phyloP scores from a whole-genome alignment of 2,113 vertebrate species.

The Apodemus speciosus region DNA sequence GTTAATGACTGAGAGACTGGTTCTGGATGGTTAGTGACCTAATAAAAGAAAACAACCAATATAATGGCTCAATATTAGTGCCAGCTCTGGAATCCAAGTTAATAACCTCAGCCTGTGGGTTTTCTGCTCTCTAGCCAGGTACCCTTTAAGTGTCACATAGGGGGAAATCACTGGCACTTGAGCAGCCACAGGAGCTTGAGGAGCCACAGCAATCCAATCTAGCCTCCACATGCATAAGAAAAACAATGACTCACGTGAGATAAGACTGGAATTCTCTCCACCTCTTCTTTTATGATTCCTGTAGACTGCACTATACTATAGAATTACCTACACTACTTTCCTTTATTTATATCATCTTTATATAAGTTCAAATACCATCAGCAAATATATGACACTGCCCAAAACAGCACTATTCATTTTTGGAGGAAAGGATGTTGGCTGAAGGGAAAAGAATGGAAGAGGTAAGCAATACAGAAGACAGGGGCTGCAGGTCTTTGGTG shows the following conservation, averaged over 20 bases:
- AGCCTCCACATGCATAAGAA: background rate
- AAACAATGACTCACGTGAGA: slow-evolving; percentile 11
- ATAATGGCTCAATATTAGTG: slow-evolving; percentile 36
- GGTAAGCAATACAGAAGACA: background rate
- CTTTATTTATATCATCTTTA: slow-evolving; percentile 26
- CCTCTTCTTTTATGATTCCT: slow-evolving; percentile 37
- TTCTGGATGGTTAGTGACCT: slow-evolving; percentile 93
- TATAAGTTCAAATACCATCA: slow-evolving; percentile 14
- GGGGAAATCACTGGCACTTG: slow-evolving; percentile 27
- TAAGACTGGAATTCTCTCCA: background rate
- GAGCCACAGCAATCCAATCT: slow-evolving; percentile 47
- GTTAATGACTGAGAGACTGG: slow-evolving; percentile 91
- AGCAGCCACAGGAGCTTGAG: slow-evolving; percentile 18
- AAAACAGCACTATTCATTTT: slow-evolving; percentile 33
- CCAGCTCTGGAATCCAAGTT: slow-evolving; percentile 28
- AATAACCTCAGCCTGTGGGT: background rate
- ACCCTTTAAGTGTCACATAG: background rate
- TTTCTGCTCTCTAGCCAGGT: background rate
- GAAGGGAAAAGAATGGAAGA: slow-evolving; percentile 6
- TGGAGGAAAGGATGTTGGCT: background rate
- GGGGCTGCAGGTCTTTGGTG: background rate
- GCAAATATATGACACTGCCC: background rate
- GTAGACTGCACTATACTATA: background rate
- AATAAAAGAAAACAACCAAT: slow-evolving; percentile 71
- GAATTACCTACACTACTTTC: slow-evolving; percentile 47